phyloP scores from a whole-genome alignment of 2,797 vertebrate genomes.

The Tadarida brasiliensis region DNA sequence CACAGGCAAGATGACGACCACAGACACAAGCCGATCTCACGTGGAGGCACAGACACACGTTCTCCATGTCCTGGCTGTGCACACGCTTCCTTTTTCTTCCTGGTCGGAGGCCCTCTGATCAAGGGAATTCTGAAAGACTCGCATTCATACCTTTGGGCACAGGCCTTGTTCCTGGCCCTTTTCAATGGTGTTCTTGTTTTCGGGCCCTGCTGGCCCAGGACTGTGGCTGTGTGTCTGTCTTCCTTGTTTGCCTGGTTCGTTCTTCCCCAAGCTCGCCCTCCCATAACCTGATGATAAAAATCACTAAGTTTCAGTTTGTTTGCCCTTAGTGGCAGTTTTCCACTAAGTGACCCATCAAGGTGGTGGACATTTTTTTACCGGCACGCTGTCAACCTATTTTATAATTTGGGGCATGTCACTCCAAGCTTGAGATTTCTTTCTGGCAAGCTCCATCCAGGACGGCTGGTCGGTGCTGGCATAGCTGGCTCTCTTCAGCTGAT shows the following conservation, averaged over 20 bases:
- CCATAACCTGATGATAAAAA: conserved; percentile 70
- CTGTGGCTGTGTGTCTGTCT: conserved; percentile 5
- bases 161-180: background rate
- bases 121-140: conserved; percentile 29
- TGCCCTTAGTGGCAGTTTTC: conserved; percentile 77
- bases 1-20: background rate
- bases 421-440: conserved; percentile 99
- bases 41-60: background rate
- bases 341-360: conserved; percentile 61
- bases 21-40: background rate
- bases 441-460: conserved; percentile 98
- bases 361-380: background rate
- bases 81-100: background rate
- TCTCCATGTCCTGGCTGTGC: background rate
- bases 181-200: conserved; percentile 31
- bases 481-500: conserved; percentile 87
- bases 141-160: conserved; percentile 2
- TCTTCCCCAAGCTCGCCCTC: conserved; percentile 70
- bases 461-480: conserved; percentile 90
- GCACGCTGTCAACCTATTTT: conserved; percentile 83
- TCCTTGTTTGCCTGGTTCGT: background rate
- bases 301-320: conserved; percentile 74
- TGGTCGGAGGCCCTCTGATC: background rate
- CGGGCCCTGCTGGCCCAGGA: background rate
- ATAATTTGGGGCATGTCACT: conserved; percentile 94